Evolutionary conservation across 2,888 invertebrate genomes (phyloP), one percentile per base, ranked within the genome.

Genomic region (Serrognathus titanus): DNA sequence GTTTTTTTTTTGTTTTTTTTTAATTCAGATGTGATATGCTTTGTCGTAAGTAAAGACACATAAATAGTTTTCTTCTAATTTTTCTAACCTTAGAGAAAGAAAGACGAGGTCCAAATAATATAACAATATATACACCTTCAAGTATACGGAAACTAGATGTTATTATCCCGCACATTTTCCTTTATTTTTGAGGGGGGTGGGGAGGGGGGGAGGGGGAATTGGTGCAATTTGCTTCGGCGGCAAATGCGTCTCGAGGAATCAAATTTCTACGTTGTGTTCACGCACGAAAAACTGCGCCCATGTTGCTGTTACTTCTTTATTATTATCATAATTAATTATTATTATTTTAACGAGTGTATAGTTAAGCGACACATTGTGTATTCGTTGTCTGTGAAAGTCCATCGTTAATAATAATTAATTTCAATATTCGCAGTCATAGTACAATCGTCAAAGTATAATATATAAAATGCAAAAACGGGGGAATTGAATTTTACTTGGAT

Each of bases 31-130:
- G 71, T 71, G 71, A 71, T 71, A 71, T 31, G 24, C 66, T 69
- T 70, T 70, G 67, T 70, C 68, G 66, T 66, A 65, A 31, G 24
- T 31, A 31, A 68, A 66, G 68, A 69, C 68, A 67, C 66, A 60
- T 57, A 55, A 16, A 2, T 16, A 16, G 58, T 63, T 55, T 55
- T 62, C 62, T 56, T 53, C 51, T 51, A 31, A 31, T 31, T 51
- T 60, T 63, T 66, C 63, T 54, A 38, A 54, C n/a, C 13, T 57
- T 55, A 55, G 55, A 45, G 59, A 56, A 54, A 61, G 24, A 58
- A 54, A 65, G 60, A 66, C 66, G 73, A 66, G 73, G 73, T 72
- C 73, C 73, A 73, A 73, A 31, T 63, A 60, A 59, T 66, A 64
- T 63, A 64, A 62, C 64, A 69, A 66, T 63, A 65, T 65, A 62